Base-by-base conservation (phyloP, 2,888 invertebrate species). In the Campoplex nolae region DNA sequence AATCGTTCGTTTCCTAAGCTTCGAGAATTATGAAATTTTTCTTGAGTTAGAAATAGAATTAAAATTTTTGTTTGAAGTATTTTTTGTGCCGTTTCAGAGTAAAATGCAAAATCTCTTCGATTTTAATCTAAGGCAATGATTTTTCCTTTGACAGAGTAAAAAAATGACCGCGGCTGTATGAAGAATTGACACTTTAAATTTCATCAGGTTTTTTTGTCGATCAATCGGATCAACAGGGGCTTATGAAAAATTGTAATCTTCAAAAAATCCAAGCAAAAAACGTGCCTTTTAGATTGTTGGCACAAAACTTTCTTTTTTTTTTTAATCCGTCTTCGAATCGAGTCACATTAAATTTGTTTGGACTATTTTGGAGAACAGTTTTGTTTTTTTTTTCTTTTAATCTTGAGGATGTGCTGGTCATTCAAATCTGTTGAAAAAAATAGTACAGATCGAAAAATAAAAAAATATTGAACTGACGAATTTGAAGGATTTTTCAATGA, bases 301-400 rank as follows among this genome's bases (percentile, higher is more conserved):
- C 76, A 77, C 76, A 67, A 48, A 28, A 48, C 45, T 28, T 65
- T 65, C 2, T 75, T 75, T 35, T 56, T 18, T 76, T 28, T 16
- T 45, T 23, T 23, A 16, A 38, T 28, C n/a, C 38, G 23, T 62
- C 58, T 7, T 42, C n/a, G 23, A 3, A 58, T 75, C 42, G 42
- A 56, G 32, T 23, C n/a, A 38, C 62, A 32, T 28, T 62, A 32
- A 54, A 38, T 56, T 38, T 18, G 2, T 16, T 56, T 38, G 2
- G 56, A 38, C 9, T 23, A 56, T 56, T 54, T 56, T 16, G 35
- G 35, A 56, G 56, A 23, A 32, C n/a, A 23, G 23, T 23, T 23
- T 23, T 23, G 23, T 23, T 23, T 23, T 23, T 6, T 6, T 4
- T 13, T 74, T 38, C 56, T 74, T 74, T 42, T 11, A 38, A 32